A percentile compares a stretch with the other conserved stretches of the same genome.
Evolutionary conservation across 2,797 vertebrate species (phyloP).

Genomic region (Emys orbicularis): DNA sequence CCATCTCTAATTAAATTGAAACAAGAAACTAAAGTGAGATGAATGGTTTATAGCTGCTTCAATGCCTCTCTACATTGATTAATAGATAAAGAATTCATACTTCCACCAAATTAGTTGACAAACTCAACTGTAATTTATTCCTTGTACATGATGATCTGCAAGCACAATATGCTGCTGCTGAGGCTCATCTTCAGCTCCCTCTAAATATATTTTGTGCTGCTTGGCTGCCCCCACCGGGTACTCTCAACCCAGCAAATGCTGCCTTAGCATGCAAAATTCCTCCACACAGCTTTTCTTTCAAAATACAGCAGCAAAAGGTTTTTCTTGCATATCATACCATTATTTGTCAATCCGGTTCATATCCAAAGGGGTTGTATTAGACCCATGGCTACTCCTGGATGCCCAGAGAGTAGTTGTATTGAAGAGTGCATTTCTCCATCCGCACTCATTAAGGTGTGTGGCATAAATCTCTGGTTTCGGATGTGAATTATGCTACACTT

Average conservation of each 20-base stretch:
- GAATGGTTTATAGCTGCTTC: conserved; percentile 62
- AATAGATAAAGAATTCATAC: conserved; percentile 65
- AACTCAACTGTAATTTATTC: conserved; percentile 47
- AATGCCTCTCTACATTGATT: conserved; percentile 54
- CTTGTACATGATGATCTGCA: neutral
- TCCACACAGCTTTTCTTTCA: neutral
- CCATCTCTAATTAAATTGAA: conserved; percentile 54
- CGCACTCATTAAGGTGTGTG: neutral
- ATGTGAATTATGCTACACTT: neutral
- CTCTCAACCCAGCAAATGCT: conserved; percentile 24
- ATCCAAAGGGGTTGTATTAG: accelerated
- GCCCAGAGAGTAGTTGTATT: neutral
- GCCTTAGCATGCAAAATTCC: neutral
- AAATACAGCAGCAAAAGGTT: neutral
- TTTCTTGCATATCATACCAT: neutral
- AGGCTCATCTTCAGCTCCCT: conserved; percentile 22
- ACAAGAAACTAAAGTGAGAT: conserved; percentile 64
- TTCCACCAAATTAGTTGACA: conserved; percentile 56
- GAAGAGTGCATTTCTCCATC: neutral
- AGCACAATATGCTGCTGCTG: neutral
- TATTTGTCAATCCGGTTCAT: neutral
- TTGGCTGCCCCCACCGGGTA: conserved; percentile 45
- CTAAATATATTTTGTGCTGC: conserved; percentile 17
- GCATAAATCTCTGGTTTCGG: neutral
- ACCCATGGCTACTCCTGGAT: neutral